Percentiles rank a stretch among this genome's conserved stretches.
These are phyloP conservation scores for Prionailurus viverrinus DNA, from an alignment of 2,113 vertebrate genomes.

Conservation along the genomic window DNA sequence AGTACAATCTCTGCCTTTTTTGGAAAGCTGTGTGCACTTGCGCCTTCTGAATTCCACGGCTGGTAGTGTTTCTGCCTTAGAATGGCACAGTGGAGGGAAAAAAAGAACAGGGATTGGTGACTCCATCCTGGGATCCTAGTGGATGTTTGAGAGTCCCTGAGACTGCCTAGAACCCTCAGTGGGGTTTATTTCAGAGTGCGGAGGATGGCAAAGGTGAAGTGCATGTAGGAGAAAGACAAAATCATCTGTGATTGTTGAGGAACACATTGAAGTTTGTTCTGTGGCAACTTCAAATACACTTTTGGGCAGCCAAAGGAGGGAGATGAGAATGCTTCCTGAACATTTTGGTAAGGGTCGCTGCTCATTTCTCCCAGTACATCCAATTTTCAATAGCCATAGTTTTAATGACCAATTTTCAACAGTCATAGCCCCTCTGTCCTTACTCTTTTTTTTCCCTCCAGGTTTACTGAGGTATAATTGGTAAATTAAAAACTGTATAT, in stretches of 20 bases:
- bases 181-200: not conserved
- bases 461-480: not conserved
- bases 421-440: not conserved
- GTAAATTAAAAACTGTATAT: not conserved
- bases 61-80: not conserved
- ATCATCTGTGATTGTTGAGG: not conserved
- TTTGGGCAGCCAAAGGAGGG: not conserved
- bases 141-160: not conserved
- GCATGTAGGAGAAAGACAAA: not conserved
- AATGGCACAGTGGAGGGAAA: not conserved
- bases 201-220: not conserved
- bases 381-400: not conserved
- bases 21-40: not conserved
- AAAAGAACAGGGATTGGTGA: not conserved
- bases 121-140: not conserved
- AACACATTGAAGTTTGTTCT: not conserved
- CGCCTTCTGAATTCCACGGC: not conserved
- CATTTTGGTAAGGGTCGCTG: not conserved
- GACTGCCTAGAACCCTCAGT: not conserved
- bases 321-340: rapidly evolving
- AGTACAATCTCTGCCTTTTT: not conserved
- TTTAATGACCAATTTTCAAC: not conserved
- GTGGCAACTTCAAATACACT: rapidly evolving
- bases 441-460: not conserved
- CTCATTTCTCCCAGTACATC: not conserved